Conservation (phyloP, 2,113 vertebrate species). For the Capricornis sumatraensis region DNA sequence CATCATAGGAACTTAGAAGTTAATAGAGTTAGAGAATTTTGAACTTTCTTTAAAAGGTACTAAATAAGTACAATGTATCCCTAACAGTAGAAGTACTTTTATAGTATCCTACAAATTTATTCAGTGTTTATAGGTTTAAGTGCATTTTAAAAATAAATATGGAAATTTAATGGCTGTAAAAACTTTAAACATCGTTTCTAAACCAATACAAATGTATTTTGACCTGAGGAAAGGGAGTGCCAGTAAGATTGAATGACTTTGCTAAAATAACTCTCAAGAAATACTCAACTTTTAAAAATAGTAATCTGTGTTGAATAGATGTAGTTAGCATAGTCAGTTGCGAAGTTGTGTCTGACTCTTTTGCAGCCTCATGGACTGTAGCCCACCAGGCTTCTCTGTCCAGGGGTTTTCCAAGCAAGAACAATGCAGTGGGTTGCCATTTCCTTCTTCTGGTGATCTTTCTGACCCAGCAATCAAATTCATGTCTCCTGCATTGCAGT, state of each 20-base stretch:
- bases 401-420: not conserved
- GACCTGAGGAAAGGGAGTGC: not conserved
- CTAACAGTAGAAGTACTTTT: not conserved
- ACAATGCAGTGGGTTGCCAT: not conserved
- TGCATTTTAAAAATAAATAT: not conserved
- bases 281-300: not conserved
- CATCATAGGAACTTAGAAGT: not conserved
- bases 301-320: not conserved
- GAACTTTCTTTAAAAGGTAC: not conserved
- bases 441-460: not conserved
- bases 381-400: not conserved
- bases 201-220: slow-evolving; percentile 10
- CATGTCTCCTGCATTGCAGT: not conserved
- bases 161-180: not conserved
- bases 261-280: not conserved
- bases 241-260: not conserved
- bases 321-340: not conserved
- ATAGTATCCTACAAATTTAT: not conserved
- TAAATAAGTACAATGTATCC: not conserved
- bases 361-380: not conserved
- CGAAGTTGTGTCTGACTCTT: not conserved
- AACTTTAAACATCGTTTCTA: not conserved
- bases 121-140: not conserved
- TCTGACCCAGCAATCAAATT: not conserved
- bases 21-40: not conserved